A percentile compares a stretch with the other conserved stretches of the same genome.
Conservation (phyloP, 2,113 vertebrate genomes). For the Acanthisitta chloris region DNA sequence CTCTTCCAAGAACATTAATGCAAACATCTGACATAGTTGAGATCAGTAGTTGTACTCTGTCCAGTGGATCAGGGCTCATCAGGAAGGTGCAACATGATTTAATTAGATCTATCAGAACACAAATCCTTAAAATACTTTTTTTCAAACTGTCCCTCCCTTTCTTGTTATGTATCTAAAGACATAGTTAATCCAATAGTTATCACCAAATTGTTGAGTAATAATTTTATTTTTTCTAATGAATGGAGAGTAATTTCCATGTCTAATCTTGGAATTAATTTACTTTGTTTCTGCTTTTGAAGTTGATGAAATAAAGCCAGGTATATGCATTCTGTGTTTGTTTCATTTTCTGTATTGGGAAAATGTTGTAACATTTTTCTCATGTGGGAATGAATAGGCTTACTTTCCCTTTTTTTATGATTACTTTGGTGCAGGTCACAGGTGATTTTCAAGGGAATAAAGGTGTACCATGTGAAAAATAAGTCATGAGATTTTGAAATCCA, state of each 20-base stretch:
- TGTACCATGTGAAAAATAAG: not conserved
- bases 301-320: not conserved
- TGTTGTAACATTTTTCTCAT: not conserved
- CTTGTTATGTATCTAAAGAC: not conserved
- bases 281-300: not conserved
- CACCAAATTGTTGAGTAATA: not conserved
- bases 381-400: not conserved
- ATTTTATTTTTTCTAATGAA: not conserved
- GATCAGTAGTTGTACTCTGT: not conserved
- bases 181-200: not conserved
- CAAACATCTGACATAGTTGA: not conserved
- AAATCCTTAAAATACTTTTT: not conserved
- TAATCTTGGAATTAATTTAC: not conserved
- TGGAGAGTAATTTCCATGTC: not conserved
- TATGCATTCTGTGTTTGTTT: not conserved
- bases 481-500: not conserved
- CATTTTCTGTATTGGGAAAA: not conserved
- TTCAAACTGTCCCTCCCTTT: not conserved
- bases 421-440: not conserved
- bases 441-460: not conserved
- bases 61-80: not conserved
- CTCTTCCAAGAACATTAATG: rapidly evolving
- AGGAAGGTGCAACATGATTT: not conserved
- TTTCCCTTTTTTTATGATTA: not conserved
- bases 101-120: not conserved